Conservation (phyloP, 2,888 invertebrate genomes). For the Osmoderma eremita region DNA sequence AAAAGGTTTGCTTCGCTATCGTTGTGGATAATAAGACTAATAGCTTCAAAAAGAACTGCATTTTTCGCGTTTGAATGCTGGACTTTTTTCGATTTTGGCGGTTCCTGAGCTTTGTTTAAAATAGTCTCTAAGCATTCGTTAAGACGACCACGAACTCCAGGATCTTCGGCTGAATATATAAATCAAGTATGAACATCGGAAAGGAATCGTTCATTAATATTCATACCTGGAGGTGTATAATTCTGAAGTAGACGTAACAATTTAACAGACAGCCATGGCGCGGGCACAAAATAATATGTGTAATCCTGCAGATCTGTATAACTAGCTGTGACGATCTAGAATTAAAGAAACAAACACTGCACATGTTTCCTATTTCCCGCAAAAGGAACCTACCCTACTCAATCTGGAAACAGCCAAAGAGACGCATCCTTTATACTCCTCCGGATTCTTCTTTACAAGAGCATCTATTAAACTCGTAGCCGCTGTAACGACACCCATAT, state of each 20-base stretch:
- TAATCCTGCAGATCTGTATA: slow-evolving; percentile 99
- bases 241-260: slow-evolving; percentile 94
- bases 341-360: slow-evolving; percentile 20
- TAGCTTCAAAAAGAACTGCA: slow-evolving; percentile 99
- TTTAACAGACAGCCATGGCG: slow-evolving; percentile 99
- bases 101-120: slow-evolving; percentile 98
- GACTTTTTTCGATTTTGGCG: slow-evolving; percentile 99
- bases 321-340: slow-evolving; percentile 95
- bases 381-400: no score
- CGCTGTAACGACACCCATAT: slow-evolving; percentile 99
- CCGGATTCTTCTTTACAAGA: slow-evolving; percentile 97
- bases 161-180: slow-evolving; percentile 76
- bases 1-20: slow-evolving; percentile 97
- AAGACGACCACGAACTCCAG: slow-evolving; percentile 93
- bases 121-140: slow-evolving; percentile 99
- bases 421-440: slow-evolving; percentile 99
- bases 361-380: neutral
- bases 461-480: slow-evolving; percentile 98
- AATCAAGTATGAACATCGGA: neutral
- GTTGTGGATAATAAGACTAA: slow-evolving; percentile 99
- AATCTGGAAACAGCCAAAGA: slow-evolving; percentile 97
- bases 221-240: slow-evolving; percentile 91
- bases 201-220: neutral
- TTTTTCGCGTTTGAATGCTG: slow-evolving; percentile 99
- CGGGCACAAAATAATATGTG: slow-evolving; percentile 99